A percentile compares a stretch with the other conserved stretches of the same genome.
Evolutionary conservation across 2,113 vertebrate species (phyloP).

Genomic region (Coregonus clupeaformis): DNA sequence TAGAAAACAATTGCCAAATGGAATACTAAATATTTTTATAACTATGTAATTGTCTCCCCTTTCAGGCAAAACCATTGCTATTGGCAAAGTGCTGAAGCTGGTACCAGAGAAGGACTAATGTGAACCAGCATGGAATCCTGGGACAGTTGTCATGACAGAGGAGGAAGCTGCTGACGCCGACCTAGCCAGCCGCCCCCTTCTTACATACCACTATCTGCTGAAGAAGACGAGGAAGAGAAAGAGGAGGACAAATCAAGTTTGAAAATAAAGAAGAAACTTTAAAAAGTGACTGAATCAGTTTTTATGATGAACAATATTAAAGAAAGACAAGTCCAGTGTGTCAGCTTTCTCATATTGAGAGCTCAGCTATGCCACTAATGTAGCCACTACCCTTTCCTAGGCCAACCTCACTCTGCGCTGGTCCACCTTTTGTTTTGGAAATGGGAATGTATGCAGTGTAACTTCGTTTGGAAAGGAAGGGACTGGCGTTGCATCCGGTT

Average conservation of each 20-base stretch:
- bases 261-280: conserved; percentile 53
- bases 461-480: conserved; percentile 78
- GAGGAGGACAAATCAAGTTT: conserved; percentile 49
- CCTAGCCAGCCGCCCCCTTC: conserved; percentile 85
- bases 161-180: conserved; percentile 85
- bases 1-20: too few species aligned
- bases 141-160: conserved; percentile 82
- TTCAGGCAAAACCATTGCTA: conserved; percentile 98
- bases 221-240: conserved; percentile 39
- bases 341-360: conserved; percentile 99
- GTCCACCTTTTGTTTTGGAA: conserved; percentile 64
- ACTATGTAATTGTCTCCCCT: conserved; percentile 1
- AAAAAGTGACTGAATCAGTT: conserved; percentile 69
- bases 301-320: conserved; percentile 71
- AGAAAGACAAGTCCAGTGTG: conserved; percentile 87
- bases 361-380: conserved; percentile 98
- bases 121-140: conserved; percentile 75
- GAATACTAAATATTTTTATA: background rate
- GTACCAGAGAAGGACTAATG: conserved; percentile 99
- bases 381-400: conserved; percentile 69
- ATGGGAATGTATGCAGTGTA: conserved; percentile 69
- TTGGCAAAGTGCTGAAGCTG: conserved; percentile 99
- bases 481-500: conserved; percentile 82
- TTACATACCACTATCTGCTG: conserved; percentile 81
- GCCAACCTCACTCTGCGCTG: conserved; percentile 36